Percentiles rank a stretch among this genome's conserved stretches.
Evolutionary conservation across 2,888 invertebrate genomes (phyloP).

Genomic region (Ganaspis brasiliensis): DNA sequence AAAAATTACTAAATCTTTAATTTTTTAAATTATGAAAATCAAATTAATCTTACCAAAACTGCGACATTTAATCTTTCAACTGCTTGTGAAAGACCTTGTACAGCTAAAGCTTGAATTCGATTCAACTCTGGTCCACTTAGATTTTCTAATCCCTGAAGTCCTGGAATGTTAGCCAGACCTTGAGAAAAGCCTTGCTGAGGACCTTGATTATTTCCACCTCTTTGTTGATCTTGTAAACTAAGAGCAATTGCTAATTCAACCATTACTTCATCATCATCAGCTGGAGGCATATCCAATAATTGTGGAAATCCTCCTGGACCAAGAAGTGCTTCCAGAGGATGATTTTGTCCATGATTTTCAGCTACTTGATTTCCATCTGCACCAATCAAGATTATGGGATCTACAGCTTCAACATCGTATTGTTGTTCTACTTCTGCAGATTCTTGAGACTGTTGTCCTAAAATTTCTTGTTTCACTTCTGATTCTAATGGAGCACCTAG

Average conservation of each 20-base stretch:
- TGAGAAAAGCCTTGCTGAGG: constrained; percentile 81
- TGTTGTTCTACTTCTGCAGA: constrained; percentile 82
- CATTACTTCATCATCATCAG: constrained; percentile 98
- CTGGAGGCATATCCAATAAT: constrained; percentile 93
- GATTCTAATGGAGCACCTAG: constrained; percentile 68
- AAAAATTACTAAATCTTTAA: constrained; percentile 29
- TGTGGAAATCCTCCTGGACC: constrained; percentile 87
- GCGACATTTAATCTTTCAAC: constrained; percentile 60
- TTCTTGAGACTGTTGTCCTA: constrained; percentile 77
- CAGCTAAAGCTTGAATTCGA: constrained; percentile 81
- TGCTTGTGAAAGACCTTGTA: constrained; percentile 73
- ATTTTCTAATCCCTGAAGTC: constrained; percentile 81
- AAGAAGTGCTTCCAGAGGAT: constrained; percentile 81
- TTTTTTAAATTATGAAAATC: not conserved
- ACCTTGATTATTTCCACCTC: constrained; percentile 82
- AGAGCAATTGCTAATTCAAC: constrained; percentile 97
- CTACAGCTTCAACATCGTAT: constrained; percentile 84
- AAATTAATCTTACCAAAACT: constrained; percentile 17
- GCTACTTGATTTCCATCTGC: constrained; percentile 79
- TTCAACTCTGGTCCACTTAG: constrained; percentile 80
- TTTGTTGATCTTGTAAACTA: constrained; percentile 92
- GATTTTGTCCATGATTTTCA: constrained; percentile 68
- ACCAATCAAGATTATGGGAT: constrained; percentile 84
- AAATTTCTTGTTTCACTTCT: constrained; percentile 75
- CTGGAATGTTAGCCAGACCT: constrained; percentile 77